Conservation (phyloP, 2,113 vertebrate species). For the Trematomus loennbergii region DNA sequence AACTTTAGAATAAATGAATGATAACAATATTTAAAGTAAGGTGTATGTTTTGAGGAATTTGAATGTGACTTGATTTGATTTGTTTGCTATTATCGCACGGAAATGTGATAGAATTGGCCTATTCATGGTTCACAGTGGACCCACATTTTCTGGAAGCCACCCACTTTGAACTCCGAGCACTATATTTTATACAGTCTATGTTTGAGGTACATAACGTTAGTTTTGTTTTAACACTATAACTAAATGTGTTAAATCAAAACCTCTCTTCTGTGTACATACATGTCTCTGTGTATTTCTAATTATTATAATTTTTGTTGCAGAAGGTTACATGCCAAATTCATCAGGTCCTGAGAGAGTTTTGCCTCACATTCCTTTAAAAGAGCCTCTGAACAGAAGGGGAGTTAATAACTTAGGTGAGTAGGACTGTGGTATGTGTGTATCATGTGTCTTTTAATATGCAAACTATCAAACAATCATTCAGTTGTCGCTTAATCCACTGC, state of each 20-base stretch:
- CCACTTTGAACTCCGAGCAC: no score
- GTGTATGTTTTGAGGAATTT: not conserved
- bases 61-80: not conserved
- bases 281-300: not conserved
- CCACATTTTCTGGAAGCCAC: no score
- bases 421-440: slow-evolving; percentile 38
- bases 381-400: slow-evolving; percentile 15
- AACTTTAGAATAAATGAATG: no score
- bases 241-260: not conserved
- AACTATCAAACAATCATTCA: slow-evolving; percentile 25
- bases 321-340: not conserved
- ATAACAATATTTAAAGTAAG: no score
- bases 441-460: slow-evolving; percentile 10
- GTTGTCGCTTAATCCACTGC: slow-evolving; percentile 26
- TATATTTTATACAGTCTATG: no score
- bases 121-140: not conserved
- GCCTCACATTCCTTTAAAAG: slow-evolving; percentile 49
- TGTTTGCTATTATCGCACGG: no score
- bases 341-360: slow-evolving; percentile 40
- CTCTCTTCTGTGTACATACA: not conserved
- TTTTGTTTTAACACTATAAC: no score
- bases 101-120: not conserved
- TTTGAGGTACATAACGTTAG: not conserved
- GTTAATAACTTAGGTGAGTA: slow-evolving; percentile 56
- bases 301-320: not conserved